phyloP scores from a whole-genome alignment of 2,888 invertebrate species.

The Eristalinus sepulchralis region DNA sequence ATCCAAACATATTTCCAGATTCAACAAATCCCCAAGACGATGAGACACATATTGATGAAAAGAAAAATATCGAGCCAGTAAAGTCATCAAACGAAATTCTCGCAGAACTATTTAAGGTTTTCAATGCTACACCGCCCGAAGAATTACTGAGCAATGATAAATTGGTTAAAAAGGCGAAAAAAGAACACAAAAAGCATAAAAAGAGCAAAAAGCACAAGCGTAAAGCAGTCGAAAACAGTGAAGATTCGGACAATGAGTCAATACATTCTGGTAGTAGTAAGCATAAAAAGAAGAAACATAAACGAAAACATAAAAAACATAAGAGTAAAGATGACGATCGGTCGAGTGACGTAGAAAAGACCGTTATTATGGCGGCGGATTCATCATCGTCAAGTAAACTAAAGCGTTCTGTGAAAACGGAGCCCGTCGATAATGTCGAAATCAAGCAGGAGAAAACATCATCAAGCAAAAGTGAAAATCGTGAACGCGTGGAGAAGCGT shows the following conservation, averaged over 20 bases:
- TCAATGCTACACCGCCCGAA: conserved; percentile 86
- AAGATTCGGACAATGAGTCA: conserved; percentile 43
- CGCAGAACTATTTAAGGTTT: conserved; percentile 88
- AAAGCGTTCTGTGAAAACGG: conserved; percentile 25
- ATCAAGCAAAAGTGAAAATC: conserved; percentile 20
- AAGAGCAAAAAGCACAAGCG: conserved; percentile 77
- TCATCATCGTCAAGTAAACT: conserved; percentile 42
- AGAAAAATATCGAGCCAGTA: conserved; percentile 77
- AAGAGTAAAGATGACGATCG: conserved; percentile 18
- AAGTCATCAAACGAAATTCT: conserved; percentile 86
- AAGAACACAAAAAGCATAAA: conserved; percentile 79
- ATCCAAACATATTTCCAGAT: conserved; percentile 65
- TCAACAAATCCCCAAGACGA: conserved; percentile 41
- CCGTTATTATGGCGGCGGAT: conserved; percentile 58
- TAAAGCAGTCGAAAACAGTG: conserved; percentile 20
- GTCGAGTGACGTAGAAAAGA: conserved; percentile 13
- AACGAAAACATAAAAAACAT: conserved; percentile 77
- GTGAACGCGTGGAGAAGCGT: conserved; percentile 35
- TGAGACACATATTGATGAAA: conserved; percentile 73
- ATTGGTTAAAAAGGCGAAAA: conserved; percentile 75
- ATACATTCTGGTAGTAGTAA: conserved; percentile 62
- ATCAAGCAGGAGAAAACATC: conserved; percentile 25
- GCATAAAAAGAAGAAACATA: conserved; percentile 76
- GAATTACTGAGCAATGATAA: conserved; percentile 82
- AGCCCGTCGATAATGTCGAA: conserved; percentile 22